These are phyloP conservation scores for Silurus glanis DNA, from an alignment of 2,113 vertebrate genomes.

Conservation along the genomic window DNA sequence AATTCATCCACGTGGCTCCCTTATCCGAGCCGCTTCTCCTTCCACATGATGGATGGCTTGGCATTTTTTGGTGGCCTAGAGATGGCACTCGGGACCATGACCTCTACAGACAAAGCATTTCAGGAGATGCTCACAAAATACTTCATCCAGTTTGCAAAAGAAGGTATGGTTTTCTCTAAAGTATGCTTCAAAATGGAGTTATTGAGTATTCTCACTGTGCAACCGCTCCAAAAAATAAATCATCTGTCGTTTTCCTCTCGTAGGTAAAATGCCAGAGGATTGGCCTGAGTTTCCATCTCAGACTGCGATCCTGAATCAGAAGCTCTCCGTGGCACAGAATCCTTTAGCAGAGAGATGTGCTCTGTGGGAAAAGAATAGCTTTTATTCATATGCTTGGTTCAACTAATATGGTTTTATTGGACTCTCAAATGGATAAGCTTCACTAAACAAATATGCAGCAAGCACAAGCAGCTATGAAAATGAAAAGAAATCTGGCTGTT, in stretches of 20 bases:
- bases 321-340: slow-evolving; percentile 30
- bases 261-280: slow-evolving; percentile 67
- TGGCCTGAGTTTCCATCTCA: slow-evolving; percentile 70
- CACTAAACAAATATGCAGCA: not conserved
- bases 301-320: slow-evolving; percentile 66
- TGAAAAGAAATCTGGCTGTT: not conserved
- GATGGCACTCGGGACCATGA: slow-evolving; percentile 50
- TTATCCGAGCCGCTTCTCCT: slow-evolving; percentile 72
- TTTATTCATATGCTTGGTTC: slow-evolving; percentile 71
- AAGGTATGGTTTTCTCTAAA: slow-evolving; percentile 57
- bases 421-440: not conserved
- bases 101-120: slow-evolving; percentile 62
- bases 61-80: slow-evolving; percentile 71
- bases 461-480: not conserved
- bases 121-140: slow-evolving; percentile 64
- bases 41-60: slow-evolving; percentile 69
- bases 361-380: slow-evolving; percentile 68
- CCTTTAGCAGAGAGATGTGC: slow-evolving; percentile 58
- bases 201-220: not conserved
- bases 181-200: not conserved
- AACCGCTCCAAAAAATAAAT: not conserved
- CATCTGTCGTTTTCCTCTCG: not conserved
- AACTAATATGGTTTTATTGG: slow-evolving; percentile 61
- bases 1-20: slow-evolving; percentile 39
- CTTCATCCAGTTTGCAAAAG: slow-evolving; percentile 70